phyloP scores from a whole-genome alignment of 1,140 invertebrate genomes.

The Agraylea sexmaculata region DNA sequence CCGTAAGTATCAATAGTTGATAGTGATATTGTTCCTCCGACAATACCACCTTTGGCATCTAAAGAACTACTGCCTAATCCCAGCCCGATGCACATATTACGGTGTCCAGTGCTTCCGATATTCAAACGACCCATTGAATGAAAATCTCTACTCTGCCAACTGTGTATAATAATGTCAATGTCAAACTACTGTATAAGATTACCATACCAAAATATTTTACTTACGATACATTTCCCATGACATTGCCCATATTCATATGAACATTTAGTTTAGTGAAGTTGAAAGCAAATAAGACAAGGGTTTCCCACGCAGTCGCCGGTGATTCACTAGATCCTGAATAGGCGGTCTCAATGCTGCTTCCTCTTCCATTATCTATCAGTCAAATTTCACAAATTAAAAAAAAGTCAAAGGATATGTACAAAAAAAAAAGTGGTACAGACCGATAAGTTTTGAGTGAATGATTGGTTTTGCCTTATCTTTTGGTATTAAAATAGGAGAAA shows the following conservation, averaged over 20 bases:
- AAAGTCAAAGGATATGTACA: constrained; percentile 6
- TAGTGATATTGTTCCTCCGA: constrained; percentile 87
- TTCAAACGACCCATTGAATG: constrained; percentile 81
- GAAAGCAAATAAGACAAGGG: constrained; percentile 86
- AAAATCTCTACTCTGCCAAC: constrained; percentile 85
- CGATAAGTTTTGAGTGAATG: constrained; percentile 32
- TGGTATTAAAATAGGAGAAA: constrained; percentile 34
- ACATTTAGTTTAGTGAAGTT: constrained; percentile 92
- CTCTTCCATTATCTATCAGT: constrained; percentile 34
- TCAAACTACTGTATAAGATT: neutral
- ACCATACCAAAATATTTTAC: constrained; percentile 21
- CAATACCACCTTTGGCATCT: constrained; percentile 92
- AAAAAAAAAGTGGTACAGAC: constrained; percentile 21
- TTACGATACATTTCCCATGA: constrained; percentile 91
- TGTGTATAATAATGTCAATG: constrained; percentile 25
- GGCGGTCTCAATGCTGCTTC: constrained; percentile 21
- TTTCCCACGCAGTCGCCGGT: constrained; percentile 72
- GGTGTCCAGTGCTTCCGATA: constrained; percentile 88
- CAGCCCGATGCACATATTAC: constrained; percentile 82
- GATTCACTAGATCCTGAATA: constrained; percentile 35
- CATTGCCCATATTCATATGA: constrained; percentile 98
- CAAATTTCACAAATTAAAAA: constrained; percentile 1
- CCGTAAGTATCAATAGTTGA: constrained; percentile 78
- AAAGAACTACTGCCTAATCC: constrained; percentile 81
- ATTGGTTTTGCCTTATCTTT: constrained; percentile 35